A percentile compares a stretch with the other conserved stretches of the same genome.
Conservation (phyloP, 1,140 invertebrate species). For the Cylas formicarius region DNA sequence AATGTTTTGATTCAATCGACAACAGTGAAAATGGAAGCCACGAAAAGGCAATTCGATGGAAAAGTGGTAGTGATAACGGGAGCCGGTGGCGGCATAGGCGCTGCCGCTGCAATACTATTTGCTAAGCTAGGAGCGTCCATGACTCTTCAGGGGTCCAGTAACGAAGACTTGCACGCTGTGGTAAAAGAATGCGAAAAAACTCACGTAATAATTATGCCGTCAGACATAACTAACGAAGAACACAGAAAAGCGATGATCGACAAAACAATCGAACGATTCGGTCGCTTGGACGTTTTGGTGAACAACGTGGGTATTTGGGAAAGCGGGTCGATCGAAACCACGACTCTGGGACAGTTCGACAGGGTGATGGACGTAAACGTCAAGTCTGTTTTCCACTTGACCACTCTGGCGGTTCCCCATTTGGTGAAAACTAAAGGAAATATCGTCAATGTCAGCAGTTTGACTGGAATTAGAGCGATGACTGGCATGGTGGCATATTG, state of each 20-base stretch:
- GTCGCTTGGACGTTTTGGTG: conserved; percentile 66
- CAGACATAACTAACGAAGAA: conserved; percentile 65
- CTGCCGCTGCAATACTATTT: too few relatives aligned
- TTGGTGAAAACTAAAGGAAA: conserved; percentile 72
- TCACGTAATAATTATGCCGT: too few relatives aligned
- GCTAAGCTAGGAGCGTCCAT: too few relatives aligned
- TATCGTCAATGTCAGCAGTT: conserved; percentile 85
- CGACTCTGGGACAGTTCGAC: conserved; percentile 73
- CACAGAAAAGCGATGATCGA: conserved; percentile 65
- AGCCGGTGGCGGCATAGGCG: too few relatives aligned
- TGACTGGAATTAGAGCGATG: conserved; percentile 72
- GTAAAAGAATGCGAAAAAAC: too few relatives aligned
- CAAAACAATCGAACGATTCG: conserved; percentile 58
- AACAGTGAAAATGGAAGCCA: too few relatives aligned
- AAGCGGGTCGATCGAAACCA: conserved; percentile 72
- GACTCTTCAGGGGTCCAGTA: too few relatives aligned
- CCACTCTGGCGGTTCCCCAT: conserved; percentile 73
- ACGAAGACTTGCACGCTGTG: too few relatives aligned
- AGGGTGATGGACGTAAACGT: conserved; percentile 77
- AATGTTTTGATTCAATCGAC: too few relatives aligned
- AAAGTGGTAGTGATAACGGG: too few relatives aligned
- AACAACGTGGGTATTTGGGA: conserved; percentile 85
- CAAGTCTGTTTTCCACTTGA: conserved; percentile 72
- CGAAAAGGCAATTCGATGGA: too few relatives aligned
- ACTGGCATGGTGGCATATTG: conserved; percentile 71